A percentile compares a stretch with the other conserved stretches of the same genome.
phyloP scores from a whole-genome alignment of 2,113 vertebrate genomes.

The Aptenodytes forsteri region DNA sequence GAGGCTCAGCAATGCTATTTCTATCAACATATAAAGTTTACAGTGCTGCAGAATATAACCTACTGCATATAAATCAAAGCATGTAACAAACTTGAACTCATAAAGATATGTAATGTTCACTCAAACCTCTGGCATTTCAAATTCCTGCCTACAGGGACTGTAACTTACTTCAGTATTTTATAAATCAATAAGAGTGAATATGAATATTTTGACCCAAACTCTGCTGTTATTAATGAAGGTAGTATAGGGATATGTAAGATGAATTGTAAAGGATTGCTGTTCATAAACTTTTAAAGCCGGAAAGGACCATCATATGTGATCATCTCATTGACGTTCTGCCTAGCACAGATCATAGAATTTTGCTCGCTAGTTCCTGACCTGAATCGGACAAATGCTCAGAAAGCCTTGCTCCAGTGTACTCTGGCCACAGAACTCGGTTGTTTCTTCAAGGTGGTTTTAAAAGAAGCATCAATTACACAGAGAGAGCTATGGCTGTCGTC shows the following conservation, averaged over 20 bases:
- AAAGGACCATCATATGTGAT: not conserved
- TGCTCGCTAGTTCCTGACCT: not conserved
- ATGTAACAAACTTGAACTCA: not conserved
- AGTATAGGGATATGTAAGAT: not conserved
- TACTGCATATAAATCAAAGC: not conserved
- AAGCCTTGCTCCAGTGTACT: not conserved
- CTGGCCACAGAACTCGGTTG: not conserved
- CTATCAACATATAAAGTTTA: not conserved
- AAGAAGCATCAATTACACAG: not conserved
- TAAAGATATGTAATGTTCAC: not conserved
- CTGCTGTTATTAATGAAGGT: not conserved
- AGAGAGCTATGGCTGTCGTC: not conserved
- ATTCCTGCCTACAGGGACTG: not conserved
- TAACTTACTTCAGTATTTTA: not conserved
- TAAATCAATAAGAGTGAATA: not conserved
- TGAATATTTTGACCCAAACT: not conserved
- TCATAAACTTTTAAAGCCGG: not conserved
- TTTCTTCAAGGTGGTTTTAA: conserved; percentile 21
- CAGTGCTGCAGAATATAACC: not conserved
- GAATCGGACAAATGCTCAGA: not conserved
- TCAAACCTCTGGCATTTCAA: not conserved
- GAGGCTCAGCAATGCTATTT: not conserved
- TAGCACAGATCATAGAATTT: not conserved
- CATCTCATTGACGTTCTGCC: not conserved
- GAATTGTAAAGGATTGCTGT: not conserved